Conservation (phyloP, 2,888 invertebrate genomes). For the Hypomecis punctinalis region DNA sequence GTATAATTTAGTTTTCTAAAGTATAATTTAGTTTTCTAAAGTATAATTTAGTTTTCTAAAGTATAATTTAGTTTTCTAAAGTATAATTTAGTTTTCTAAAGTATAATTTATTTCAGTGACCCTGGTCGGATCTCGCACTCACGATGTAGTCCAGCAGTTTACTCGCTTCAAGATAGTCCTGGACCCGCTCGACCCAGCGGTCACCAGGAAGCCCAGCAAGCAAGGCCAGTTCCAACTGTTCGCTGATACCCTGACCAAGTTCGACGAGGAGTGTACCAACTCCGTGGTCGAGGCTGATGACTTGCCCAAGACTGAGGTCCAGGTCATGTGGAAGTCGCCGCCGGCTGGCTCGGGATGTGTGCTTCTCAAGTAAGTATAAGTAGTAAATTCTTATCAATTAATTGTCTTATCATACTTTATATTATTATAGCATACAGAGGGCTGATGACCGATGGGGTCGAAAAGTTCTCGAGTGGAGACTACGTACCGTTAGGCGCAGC, state of each 20-base stretch:
- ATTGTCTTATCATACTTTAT: too few species aligned
- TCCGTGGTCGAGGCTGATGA: slow-evolving; percentile 93
- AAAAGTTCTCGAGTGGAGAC: too few species aligned
- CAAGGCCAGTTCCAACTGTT: slow-evolving; percentile 82
- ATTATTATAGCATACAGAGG: slow-evolving; percentile 1
- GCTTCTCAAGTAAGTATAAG: slow-evolving; percentile 88
- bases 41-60: too few species aligned
- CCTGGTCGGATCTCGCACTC: slow-evolving; percentile 87
- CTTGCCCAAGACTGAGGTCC: slow-evolving; percentile 92
- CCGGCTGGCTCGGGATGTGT: slow-evolving; percentile 94
- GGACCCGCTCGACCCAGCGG: slow-evolving; percentile 85
- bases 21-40: too few species aligned
- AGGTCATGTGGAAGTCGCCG: slow-evolving; percentile 96
- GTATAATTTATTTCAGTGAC: too few species aligned
- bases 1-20: too few species aligned
- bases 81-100: too few species aligned
- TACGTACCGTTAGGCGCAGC: too few species aligned
- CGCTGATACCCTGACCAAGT: slow-evolving; percentile 86
- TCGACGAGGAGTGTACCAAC: slow-evolving; percentile 93
- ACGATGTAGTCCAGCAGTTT: slow-evolving; percentile 89
- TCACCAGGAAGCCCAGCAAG: slow-evolving; percentile 57
- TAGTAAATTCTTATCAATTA: not conserved
- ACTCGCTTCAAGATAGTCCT: slow-evolving; percentile 91
- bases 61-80: too few species aligned
- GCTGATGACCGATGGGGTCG: too few species aligned